Conservation (phyloP, 2,888 invertebrate species). For the Serrognathus titanus region DNA sequence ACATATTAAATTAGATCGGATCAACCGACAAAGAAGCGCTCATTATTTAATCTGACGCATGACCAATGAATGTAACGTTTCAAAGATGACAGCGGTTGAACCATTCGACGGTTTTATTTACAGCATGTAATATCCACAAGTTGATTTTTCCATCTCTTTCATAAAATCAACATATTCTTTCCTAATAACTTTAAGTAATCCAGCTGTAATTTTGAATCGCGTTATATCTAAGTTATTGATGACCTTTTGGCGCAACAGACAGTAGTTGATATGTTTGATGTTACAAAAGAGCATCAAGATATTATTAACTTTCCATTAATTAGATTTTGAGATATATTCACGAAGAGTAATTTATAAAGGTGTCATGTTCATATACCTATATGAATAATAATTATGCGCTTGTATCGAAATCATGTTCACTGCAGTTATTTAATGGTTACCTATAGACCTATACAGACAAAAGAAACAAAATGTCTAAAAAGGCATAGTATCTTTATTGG, state of each 20-base stretch:
- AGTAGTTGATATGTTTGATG: conserved; percentile 22
- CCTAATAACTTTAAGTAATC: not conserved
- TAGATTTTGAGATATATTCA: conserved; percentile 13
- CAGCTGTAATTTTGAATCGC: conserved; percentile 9
- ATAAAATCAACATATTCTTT: not conserved
- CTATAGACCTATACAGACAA: too few relatives aligned
- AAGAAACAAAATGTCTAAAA: too few relatives aligned
- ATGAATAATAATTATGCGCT: too few relatives aligned
- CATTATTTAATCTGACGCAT: conserved; percentile 30
- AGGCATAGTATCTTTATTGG: too few relatives aligned
- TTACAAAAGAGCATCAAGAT: conserved; percentile 18
- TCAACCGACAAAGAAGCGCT: conserved; percentile 29
- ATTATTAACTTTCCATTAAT: conserved; percentile 23
- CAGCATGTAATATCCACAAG: not conserved
- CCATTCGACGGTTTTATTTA: conserved; percentile 12
- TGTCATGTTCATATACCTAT: too few relatives aligned
- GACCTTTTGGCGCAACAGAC: conserved; percentile 21
- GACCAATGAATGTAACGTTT: conserved; percentile 28
- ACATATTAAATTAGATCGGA: conserved; percentile 27
- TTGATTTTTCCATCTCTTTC: not conserved
- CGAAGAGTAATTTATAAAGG: too few relatives aligned
- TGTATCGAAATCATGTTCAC: too few relatives aligned
- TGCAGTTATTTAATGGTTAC: too few relatives aligned
- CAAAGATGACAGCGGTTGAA: conserved; percentile 26
- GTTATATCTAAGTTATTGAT: conserved; percentile 20